phyloP scores from a whole-genome alignment of 2,797 vertebrate genomes.

The Syngnathus acus region DNA sequence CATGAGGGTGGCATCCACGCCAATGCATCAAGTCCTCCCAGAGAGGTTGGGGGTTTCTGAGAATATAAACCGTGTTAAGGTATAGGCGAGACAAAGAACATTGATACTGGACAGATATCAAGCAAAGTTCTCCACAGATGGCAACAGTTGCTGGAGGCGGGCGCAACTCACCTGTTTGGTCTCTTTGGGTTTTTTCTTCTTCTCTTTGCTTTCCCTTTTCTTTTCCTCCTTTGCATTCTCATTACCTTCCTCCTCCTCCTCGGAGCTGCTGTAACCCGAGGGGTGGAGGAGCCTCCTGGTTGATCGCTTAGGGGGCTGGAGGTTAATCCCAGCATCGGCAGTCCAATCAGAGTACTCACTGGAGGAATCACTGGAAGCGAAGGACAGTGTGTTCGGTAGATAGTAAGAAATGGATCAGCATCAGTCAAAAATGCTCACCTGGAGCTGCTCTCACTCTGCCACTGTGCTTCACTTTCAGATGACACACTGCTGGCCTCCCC shows the following conservation, averaged over 20 bases:
- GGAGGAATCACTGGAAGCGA: slow-evolving; percentile 80
- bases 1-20: slow-evolving; percentile 90
- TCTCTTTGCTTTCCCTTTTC: slow-evolving; percentile 53
- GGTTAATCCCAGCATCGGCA: slow-evolving; percentile 95
- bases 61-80: not conserved
- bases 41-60: slow-evolving; percentile 80
- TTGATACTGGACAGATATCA: not conserved
- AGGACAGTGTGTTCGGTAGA: not conserved
- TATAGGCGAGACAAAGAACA: not conserved
- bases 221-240: slow-evolving; percentile 44
- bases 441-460: slow-evolving; percentile 94
- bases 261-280: slow-evolving; percentile 85
- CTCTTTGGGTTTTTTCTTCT: slow-evolving; percentile 80
- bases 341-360: slow-evolving; percentile 99
- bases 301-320: slow-evolving; percentile 91
- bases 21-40: slow-evolving; percentile 81
- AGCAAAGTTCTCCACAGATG: not conserved
- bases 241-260: slow-evolving; percentile 77
- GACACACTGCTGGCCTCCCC: slow-evolving; percentile 79
- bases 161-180: slow-evolving; percentile 74
- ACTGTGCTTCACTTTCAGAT: slow-evolving; percentile 78
- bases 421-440: slow-evolving; percentile 64
- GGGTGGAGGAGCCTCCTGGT: slow-evolving; percentile 78
- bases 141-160: not conserved
- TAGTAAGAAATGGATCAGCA: not conserved